Evolutionary conservation across 1,140 invertebrate genomes (phyloP).

Genomic region (Thaumetopoea pityocampa): DNA sequence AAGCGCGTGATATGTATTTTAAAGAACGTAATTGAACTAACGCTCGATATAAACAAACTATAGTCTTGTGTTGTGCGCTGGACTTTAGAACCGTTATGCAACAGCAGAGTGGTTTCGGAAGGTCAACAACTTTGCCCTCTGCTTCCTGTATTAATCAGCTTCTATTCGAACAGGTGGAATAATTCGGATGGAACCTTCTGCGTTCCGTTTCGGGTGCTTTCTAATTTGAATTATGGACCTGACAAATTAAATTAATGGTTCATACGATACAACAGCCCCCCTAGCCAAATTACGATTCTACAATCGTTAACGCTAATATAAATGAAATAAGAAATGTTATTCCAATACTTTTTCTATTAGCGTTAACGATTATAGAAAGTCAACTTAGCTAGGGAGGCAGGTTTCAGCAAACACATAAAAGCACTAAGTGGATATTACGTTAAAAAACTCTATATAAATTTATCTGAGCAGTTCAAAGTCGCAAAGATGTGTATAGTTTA

Average conservation of each 20-base stretch:
- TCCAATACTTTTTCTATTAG: constrained; percentile 1
- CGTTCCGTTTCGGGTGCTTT: constrained; percentile 35
- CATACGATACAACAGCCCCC: background rate
- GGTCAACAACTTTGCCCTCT: constrained; percentile 32
- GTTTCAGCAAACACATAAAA: no score
- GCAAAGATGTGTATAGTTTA: no score
- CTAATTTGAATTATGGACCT: constrained; percentile 8
- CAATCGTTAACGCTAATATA: constrained; percentile 15
- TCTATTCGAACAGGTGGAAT: constrained; percentile 35
- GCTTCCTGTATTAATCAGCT: constrained; percentile 44
- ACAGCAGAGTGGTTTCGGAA: constrained; percentile 29
- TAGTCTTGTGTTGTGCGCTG: background rate
- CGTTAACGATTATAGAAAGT: no score
- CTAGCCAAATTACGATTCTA: constrained; percentile 1
- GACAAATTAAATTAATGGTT: constrained; percentile 9
- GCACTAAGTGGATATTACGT: no score
- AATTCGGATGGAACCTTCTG: constrained; percentile 41
- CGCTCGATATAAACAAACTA: background rate
- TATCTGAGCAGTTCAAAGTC: no score
- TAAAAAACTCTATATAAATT: no score
- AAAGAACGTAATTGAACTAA: background rate
- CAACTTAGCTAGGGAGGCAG: no score
- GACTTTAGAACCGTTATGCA: constrained; percentile 8
- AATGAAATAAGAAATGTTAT: constrained; percentile 14
- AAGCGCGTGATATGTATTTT: no score